Conservation (phyloP, 2,888 invertebrate species). For the Agrenia bidenticulata region DNA sequence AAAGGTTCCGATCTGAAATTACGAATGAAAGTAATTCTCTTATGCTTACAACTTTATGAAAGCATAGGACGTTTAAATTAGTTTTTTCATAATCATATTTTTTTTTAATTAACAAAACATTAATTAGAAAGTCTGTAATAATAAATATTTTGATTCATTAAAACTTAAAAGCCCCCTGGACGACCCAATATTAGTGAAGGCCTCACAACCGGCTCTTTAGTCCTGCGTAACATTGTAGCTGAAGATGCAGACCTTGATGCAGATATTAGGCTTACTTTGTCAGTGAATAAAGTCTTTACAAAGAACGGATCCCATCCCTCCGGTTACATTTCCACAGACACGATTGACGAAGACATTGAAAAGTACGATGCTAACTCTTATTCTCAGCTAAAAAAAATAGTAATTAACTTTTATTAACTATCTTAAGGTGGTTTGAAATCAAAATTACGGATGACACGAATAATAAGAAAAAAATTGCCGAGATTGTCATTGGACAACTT, state of each 20-base stretch:
- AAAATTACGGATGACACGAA: neutral
- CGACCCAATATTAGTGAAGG: too few relatives aligned
- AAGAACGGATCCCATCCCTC: neutral
- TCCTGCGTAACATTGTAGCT: neutral
- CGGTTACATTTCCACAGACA: neutral
- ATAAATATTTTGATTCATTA: too few relatives aligned
- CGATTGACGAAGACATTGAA: neutral
- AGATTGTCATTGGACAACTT: slow-evolving; percentile 18
- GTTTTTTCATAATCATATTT: too few relatives aligned
- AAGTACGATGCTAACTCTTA: neutral
- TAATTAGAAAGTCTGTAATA: too few relatives aligned
- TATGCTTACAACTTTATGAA: too few relatives aligned
- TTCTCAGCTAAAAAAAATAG: too few relatives aligned
- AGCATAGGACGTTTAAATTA: too few relatives aligned
- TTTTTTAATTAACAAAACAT: too few relatives aligned
- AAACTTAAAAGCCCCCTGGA: too few relatives aligned
- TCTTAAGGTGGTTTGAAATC: slow-evolving; percentile 20
- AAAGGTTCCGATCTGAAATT: too few relatives aligned
- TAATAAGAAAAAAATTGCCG: neutral
- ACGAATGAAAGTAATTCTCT: too few relatives aligned
- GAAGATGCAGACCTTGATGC: neutral
- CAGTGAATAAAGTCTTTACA: neutral
- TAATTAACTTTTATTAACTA: slow-evolving; percentile 4
- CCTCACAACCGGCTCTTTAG: too few relatives aligned
- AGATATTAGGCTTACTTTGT: neutral